Evolutionary conservation across 2,797 vertebrate species (phyloP), one percentile per base, ranked within the genome.

Genomic region (Schizopygopsis pylzovi): DNA sequence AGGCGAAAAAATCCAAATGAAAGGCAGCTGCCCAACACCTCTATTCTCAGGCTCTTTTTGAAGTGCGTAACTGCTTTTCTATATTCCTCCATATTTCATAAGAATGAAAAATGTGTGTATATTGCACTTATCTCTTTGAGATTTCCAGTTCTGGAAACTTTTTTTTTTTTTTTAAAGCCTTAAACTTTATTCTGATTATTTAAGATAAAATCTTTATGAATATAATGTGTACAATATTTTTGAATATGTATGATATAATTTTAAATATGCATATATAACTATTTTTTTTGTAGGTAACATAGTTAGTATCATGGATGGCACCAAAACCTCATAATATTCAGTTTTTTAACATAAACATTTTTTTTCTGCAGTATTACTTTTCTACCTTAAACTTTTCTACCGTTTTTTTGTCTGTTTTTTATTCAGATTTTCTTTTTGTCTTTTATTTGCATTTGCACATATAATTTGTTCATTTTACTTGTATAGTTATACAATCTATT

Each of bases 1-100:
- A 84, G 56, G 84, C 80, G 68, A 80, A 80, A 85, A 84, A 85
- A 85, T 61, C 41, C 49, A 77, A 67, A 78, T 52, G 73, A 78
- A 78, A 56, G 16, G 45, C 45, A 37, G 49, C 68, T 39, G 70
- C 45, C 78, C 68, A 81, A 75, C 78, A 81, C 70, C 11, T 75
- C 56, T 39, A 65, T 81, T 81, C 43, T 71, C n/a, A 59, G 41
- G 28, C 33, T 84, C 52, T 59, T 80, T 81, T 73, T 39, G 45
- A 68, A 61, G 70, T 37, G 67, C 1, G 41, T 45, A 49, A 73
- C 68, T 28, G 33, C 37, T 75, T 65, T 85, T 85, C 59, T 37
- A 39, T 75, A 63, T 65, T 54, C 54, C 54, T 85, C 16, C 6
- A 73, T 81, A 25, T 75, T 81, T 80, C 37, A 75, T 75, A 43